A percentile compares a stretch with the other conserved stretches of the same genome.
These are phyloP conservation scores for Scrobipalpa costella DNA, from an alignment of 2,888 invertebrate genomes.

Conservation along the genomic window DNA sequence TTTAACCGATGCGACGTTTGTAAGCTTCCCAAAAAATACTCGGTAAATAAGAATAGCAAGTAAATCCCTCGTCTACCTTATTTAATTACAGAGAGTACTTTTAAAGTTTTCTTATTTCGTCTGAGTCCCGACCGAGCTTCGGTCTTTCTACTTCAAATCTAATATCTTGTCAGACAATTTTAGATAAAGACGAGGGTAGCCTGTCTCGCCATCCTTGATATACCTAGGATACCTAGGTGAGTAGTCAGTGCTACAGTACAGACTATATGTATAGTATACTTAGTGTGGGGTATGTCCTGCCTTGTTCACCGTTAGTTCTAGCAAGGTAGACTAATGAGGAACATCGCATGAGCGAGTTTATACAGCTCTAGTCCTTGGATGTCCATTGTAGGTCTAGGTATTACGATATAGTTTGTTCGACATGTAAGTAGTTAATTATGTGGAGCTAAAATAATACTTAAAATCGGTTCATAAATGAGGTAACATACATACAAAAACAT, in stretches of 20 bases:
- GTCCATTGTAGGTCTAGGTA: neutral
- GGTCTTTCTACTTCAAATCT: neutral
- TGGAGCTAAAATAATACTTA: too few relatives aligned
- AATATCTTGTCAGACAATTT: neutral
- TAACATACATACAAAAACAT: too few relatives aligned
- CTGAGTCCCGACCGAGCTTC: neutral
- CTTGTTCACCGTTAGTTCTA: slow-evolving; percentile 22
- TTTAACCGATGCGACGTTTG: too few relatives aligned
- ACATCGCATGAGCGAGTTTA: slow-evolving; percentile 8
- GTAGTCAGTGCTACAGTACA: neutral
- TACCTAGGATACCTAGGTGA: neutral
- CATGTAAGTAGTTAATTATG: too few relatives aligned
- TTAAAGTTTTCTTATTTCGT: neutral
- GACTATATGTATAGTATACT: neutral
- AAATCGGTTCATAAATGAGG: too few relatives aligned
- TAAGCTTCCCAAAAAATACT: too few relatives aligned
- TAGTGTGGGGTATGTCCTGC: slow-evolving; percentile 4
- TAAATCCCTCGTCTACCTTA: too few relatives aligned
- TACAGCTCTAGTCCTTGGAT: neutral
- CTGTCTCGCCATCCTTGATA: slow-evolving; percentile 4
- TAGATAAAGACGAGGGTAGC: neutral
- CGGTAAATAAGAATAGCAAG: too few relatives aligned
- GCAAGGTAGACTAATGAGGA: slow-evolving; percentile 4
- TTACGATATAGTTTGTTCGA: too few relatives aligned
- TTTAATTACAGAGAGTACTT: neutral